Conservation (phyloP, 2,888 invertebrate species). For the Cephus sareptanus region DNA sequence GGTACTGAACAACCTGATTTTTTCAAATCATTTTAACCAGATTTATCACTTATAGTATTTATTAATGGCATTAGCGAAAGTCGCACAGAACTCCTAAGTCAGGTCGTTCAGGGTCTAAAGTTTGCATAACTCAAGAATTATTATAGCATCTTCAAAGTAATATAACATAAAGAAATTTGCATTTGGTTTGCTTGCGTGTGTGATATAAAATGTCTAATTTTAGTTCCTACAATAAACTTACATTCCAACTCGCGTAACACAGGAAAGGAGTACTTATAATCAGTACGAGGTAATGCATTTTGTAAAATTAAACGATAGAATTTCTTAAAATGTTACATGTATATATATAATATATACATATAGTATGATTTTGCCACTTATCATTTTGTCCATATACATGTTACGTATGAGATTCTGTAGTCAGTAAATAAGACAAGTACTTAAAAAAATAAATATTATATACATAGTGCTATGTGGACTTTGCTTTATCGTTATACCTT, state of each 20-base stretch:
- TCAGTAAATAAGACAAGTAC: conserved; percentile 36
- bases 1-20: conserved; percentile 12
- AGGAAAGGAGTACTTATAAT: conserved; percentile 28
- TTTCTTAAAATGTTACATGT: neutral
- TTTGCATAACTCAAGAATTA: neutral
- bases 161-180: conserved; percentile 1
- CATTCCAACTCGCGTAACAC: conserved; percentile 22
- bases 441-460: conserved; percentile 30
- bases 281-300: conserved; percentile 30
- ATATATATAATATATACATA: neutral
- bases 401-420: conserved; percentile 36
- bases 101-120: neutral
- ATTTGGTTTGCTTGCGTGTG: conserved; percentile 32
- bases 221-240: conserved; percentile 34
- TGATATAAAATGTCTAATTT: conserved; percentile 30
- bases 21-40: neutral
- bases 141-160: conserved; percentile 1
- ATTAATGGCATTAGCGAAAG: neutral
- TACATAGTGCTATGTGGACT: no score
- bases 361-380: neutral
- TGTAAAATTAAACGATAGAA: conserved; percentile 35
- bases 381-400: conserved; percentile 19
- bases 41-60: neutral
- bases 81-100: neutral
- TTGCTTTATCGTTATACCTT: no score